A percentile compares a stretch with the other conserved stretches of the same genome.
These are phyloP conservation scores for Anarhynchus alexandrinus DNA, from an alignment of 2,113 vertebrate genomes.

Conservation along the genomic window DNA sequence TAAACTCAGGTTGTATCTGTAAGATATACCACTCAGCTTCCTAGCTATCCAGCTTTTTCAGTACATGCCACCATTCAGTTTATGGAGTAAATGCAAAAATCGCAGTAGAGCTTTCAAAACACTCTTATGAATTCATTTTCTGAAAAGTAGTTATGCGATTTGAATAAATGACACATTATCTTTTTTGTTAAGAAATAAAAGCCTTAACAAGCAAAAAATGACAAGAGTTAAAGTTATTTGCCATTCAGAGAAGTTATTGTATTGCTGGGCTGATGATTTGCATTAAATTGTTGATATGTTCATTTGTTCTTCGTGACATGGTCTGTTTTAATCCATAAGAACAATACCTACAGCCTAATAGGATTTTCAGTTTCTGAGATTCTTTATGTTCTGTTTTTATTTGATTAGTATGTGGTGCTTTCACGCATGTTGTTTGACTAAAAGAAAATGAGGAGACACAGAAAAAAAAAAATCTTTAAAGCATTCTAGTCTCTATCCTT, in stretches of 20 bases:
- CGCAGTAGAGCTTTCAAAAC: neutral
- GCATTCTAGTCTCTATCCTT: neutral
- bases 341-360: neutral
- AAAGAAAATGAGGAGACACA: neutral
- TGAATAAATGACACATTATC: neutral
- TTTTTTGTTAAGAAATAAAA: neutral
- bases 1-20: neutral
- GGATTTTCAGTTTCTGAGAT: neutral
- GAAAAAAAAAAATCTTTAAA: neutral
- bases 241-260: neutral
- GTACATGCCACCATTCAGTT: neutral
- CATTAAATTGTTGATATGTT: neutral
- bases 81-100: neutral
- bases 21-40: neutral
- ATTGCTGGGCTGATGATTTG: neutral
- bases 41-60: neutral
- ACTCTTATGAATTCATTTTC: neutral
- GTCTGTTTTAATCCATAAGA: neutral
- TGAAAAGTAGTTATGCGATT: neutral
- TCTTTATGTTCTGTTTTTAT: neutral
- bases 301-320: neutral
- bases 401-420: neutral
- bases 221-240: neutral
- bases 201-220: neutral
- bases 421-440: neutral